phyloP scores from a whole-genome alignment of 2,113 vertebrate species.

The Passer domesticus region DNA sequence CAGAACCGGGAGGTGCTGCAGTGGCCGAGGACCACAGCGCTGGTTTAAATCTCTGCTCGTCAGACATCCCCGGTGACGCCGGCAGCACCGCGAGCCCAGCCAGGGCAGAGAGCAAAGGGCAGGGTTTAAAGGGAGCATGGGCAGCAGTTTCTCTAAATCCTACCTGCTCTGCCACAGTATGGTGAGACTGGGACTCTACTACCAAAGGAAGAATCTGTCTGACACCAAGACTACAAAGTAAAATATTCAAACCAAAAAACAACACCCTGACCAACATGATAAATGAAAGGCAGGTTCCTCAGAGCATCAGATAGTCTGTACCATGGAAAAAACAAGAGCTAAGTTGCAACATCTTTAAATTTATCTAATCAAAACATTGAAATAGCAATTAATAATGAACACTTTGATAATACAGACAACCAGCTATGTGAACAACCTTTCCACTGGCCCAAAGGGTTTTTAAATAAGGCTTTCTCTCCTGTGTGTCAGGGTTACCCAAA shows the following conservation, averaged over 20 bases:
- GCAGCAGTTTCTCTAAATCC: not conserved
- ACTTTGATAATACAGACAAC: conserved; percentile 25
- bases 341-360: conserved; percentile 61
- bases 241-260: not conserved
- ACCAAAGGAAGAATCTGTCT: not conserved
- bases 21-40: not conserved
- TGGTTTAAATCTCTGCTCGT: not conserved
- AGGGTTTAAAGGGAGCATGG: not conserved
- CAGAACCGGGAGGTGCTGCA: not conserved
- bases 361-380: conserved; percentile 63
- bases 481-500: not conserved
- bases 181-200: not conserved
- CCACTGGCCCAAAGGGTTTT: not conserved
- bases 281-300: conserved; percentile 61
- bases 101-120: not conserved
- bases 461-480: not conserved
- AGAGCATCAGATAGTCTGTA: conserved; percentile 59
- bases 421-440: not conserved
- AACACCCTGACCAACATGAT: conserved; percentile 47
- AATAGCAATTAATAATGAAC: conserved; percentile 62
- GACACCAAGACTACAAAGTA: not conserved
- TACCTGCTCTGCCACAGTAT: not conserved
- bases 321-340: conserved; percentile 8
- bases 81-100: not conserved
- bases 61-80: not conserved